Base-by-base conservation (phyloP, 2,888 invertebrate genomes). In the Alcis repandata region DNA sequence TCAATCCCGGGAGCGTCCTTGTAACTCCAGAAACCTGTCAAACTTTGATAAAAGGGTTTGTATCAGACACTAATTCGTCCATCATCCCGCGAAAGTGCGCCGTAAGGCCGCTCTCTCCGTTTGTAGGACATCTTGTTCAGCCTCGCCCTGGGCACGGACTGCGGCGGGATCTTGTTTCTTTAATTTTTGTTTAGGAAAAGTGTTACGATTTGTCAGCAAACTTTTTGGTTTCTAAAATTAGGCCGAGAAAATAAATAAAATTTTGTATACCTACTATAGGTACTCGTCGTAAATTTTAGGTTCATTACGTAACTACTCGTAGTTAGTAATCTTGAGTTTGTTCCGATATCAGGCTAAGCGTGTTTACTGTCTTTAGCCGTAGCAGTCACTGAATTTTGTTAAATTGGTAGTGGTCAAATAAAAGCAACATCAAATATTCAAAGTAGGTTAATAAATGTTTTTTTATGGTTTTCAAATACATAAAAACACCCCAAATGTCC, bases 41-140 rank as follows among this genome's bases (percentile, higher is more conserved):
- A 78, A 79, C 70, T 78, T 78, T 73, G 66, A 70, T 77, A 75
- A 76, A 78, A 71, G 71, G 62, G 71, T 61, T 71, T 71, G 65
- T 75, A 68, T 63, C 69, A 70, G 62, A 51, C 58, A 45, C 60
- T 48, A 46, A 40, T 64, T 65, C 72, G 73, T 72, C 68, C 68
- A 52, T 33, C 64, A 65, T 66, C 60, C 36, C 40, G 43, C 19
- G 33, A 45, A 17, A 46, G 38, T n/a, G 41, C 46, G 17, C 27
- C 45, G 51, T 41, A 33, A 53, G 36, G 53, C 36, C 22, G 20
- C 22, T 7, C 10, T 0, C 13, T 27, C 48, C 22, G 13, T 15
- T 32, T n/a, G 19, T 19, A 17, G 33, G 33, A 15, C 15, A 10
- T 15, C 15, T 33, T 8, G 49, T 1, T 32, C 17, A 1, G 15